These are phyloP conservation scores for Acronicta psi DNA, from an alignment of 2,888 invertebrate genomes.

Conservation along the genomic window DNA sequence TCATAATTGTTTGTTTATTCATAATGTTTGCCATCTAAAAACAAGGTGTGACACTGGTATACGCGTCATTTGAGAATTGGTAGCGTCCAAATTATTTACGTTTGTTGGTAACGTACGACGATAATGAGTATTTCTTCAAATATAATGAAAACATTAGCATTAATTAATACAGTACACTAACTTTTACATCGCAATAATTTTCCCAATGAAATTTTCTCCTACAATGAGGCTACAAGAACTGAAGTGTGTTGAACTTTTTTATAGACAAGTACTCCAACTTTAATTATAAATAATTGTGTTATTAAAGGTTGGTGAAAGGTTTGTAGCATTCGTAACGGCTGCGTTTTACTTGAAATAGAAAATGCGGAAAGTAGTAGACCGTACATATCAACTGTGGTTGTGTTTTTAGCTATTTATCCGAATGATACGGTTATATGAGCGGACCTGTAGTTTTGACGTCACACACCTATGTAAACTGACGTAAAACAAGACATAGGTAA, in stretches of 20 bases:
- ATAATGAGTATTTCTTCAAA: constrained; percentile 21
- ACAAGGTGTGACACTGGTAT: too few relatives aligned
- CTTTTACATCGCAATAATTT: constrained; percentile 31
- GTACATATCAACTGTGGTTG: too few relatives aligned
- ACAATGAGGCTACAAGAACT: constrained; percentile 30
- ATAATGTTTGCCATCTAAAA: too few relatives aligned
- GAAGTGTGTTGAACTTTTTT: constrained; percentile 11
- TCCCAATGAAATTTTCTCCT: constrained; percentile 29
- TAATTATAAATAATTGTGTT: too few relatives aligned
- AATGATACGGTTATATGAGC: not conserved
- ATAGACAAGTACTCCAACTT: not conserved
- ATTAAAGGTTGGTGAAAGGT: too few relatives aligned
- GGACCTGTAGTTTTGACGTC: constrained; percentile 47
- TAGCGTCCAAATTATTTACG: too few relatives aligned
- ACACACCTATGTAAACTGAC: constrained; percentile 66
- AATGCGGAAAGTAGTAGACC: too few relatives aligned
- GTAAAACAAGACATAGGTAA: constrained; percentile 70
- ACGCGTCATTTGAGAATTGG: too few relatives aligned
- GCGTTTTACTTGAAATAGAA: too few relatives aligned
- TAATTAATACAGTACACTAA: constrained; percentile 28
- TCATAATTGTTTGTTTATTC: too few relatives aligned
- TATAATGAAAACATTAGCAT: constrained; percentile 20
- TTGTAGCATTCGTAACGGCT: too few relatives aligned
- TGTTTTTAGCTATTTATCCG: constrained; percentile 6
- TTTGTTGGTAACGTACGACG: too few relatives aligned